These are phyloP conservation scores for Aleiodes leptofemur DNA, from an alignment of 2,888 invertebrate genomes.

Conservation along the genomic window DNA sequence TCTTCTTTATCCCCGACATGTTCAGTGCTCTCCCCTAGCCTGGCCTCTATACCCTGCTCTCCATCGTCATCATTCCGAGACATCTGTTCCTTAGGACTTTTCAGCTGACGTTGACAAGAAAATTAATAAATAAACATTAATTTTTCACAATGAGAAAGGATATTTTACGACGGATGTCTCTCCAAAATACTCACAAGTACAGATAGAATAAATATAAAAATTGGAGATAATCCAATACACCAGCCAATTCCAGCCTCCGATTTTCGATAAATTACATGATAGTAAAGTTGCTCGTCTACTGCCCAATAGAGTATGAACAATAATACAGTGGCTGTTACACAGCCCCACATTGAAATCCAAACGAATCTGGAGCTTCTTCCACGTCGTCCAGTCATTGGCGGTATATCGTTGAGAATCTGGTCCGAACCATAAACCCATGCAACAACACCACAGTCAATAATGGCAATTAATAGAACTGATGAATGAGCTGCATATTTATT, in stretches of 20 bases:
- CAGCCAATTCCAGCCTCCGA: conserved; percentile 89
- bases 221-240: conserved; percentile 85
- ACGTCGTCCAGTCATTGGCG: conserved; percentile 86
- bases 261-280: conserved; percentile 85
- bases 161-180: neutral
- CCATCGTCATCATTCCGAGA: conserved; percentile 66
- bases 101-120: conserved; percentile 63
- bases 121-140: conserved; percentile 15
- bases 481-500: conserved; percentile 88
- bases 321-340: conserved; percentile 85
- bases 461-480: conserved; percentile 85
- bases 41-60: conserved; percentile 58
- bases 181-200: conserved; percentile 65
- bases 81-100: conserved; percentile 56
- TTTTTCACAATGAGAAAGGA: neutral
- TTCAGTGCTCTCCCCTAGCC: conserved; percentile 51
- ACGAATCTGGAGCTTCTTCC: conserved; percentile 81
- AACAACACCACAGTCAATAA: conserved; percentile 86
- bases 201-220: conserved; percentile 79
- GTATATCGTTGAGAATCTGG: conserved; percentile 86
- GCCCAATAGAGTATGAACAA: conserved; percentile 87
- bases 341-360: conserved; percentile 87
- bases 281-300: conserved; percentile 85
- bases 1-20: conserved; percentile 45
- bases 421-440: conserved; percentile 90